Base-by-base conservation (phyloP, 35 echinoderm and acorn worm species). In the Strongylocentrotus purpuratus region DNA sequence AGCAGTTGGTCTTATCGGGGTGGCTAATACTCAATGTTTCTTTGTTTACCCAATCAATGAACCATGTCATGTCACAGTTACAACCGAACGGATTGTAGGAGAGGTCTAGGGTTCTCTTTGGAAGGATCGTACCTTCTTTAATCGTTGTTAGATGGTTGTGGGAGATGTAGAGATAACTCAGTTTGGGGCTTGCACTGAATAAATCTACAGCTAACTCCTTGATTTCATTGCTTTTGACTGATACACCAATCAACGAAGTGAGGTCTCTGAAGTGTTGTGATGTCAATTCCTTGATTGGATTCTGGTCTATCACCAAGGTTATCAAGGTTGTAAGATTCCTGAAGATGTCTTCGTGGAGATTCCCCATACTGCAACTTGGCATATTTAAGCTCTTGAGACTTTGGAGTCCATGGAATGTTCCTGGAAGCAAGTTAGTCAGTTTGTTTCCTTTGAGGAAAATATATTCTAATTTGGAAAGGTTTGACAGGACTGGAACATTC, bases 71-170 rank as follows among this genome's bases (percentile, higher is more conserved):
- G 11, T 93, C 91, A 93, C 91, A 93, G 11, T 22, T 58, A 17
- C 91, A 93, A 50, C 32, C 20, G 33, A 93, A 93, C 22, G 91
- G 91, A 93, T 93, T 93, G 48, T 93, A 32, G 10, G 91, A 93
- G 18, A 93, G 18, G 48, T 93, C 91, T 25, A 93, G 31, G 6
- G 32, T 14, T 93, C 10, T 58, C 14, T 47, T 13, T 7, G 91
- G 91, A 93, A 93, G 91, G 31, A 93, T 31, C 28, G 91, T 93
- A 20, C 91, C 91, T 47, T 93, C 91, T 48, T 58, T 31, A 46
- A 93, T 58, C 17, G 46, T 14, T 50, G 91, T 93, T 0, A 93
- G 11, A 46, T 33, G 33, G 48, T 93, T 93, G n/a, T 50, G 45
- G 9, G 91, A 93, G 31, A 93, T 47, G 48, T 50, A 55, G 11